Conservation (phyloP, 2,113 vertebrate species). For the Rhynchomys soricoides region DNA sequence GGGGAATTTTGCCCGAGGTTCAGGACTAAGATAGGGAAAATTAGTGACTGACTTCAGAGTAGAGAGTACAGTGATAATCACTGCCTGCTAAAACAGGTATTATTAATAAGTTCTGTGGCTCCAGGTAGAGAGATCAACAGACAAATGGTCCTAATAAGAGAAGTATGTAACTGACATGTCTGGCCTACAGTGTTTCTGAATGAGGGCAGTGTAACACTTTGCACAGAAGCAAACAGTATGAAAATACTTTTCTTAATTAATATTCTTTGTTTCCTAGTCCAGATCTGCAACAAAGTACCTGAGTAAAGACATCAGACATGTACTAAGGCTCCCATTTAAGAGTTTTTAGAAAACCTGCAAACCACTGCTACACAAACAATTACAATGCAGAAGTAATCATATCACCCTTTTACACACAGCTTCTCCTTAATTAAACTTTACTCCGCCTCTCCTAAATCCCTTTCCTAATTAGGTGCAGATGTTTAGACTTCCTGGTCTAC, state of each 20-base stretch:
- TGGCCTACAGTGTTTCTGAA: neutral
- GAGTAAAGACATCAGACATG: slow-evolving; percentile 4
- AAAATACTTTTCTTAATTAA: neutral
- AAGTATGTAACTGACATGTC: neutral
- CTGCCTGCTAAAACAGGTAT: no score
- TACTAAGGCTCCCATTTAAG: neutral
- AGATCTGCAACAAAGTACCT: neutral
- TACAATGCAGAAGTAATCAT: neutral
- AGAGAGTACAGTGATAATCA: no score
- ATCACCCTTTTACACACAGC: neutral
- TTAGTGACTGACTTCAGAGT: no score
- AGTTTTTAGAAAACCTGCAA: neutral
- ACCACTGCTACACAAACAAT: neutral
- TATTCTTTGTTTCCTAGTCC: neutral
- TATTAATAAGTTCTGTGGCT: no score
- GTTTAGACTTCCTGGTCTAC: neutral
- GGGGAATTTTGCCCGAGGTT: no score
- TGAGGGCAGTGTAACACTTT: neutral
- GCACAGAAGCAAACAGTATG: slow-evolving; percentile 4
- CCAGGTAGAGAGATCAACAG: no score
- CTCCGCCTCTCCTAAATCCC: neutral
- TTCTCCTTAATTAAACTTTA: neutral
- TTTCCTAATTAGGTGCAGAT: neutral
- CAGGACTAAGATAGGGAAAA: no score
- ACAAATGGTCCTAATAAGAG: no score